A percentile compares a stretch with the other conserved stretches of the same genome.
Evolutionary conservation across 2,888 invertebrate genomes (phyloP).

Genomic region (Dryadula phaetusa): DNA sequence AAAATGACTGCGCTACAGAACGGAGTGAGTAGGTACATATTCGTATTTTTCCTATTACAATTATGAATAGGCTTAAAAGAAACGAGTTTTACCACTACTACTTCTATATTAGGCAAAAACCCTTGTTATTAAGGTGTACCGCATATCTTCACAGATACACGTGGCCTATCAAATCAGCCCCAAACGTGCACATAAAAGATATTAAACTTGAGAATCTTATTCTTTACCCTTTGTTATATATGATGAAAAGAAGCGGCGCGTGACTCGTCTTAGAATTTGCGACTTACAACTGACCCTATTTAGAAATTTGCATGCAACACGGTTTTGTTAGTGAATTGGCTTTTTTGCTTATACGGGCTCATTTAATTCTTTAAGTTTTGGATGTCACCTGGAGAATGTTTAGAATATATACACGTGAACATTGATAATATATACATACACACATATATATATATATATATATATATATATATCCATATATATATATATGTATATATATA

Average conservation of each 20-base stretch:
- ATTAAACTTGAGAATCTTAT: slow-evolving; percentile 26
- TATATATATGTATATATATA: too few species aligned
- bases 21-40: too few species aligned
- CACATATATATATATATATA: too few species aligned
- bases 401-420: neutral
- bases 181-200: slow-evolving; percentile 27
- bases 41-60: neutral
- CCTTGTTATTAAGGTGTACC: neutral
- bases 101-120: neutral
- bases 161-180: slow-evolving; percentile 26
- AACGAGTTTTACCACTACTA: neutral
- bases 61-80: neutral
- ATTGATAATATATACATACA: too few species aligned
- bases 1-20: too few species aligned
- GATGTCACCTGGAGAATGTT: slow-evolving; percentile 24
- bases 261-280: slow-evolving; percentile 45
- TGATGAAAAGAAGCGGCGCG: slow-evolving; percentile 35
- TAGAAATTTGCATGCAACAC: slow-evolving; percentile 56
- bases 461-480: too few species aligned
- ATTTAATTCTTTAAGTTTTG: slow-evolving; percentile 48
- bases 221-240: slow-evolving; percentile 18
- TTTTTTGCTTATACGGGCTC: slow-evolving; percentile 57
- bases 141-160: slow-evolving; percentile 20
- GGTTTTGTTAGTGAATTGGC: slow-evolving; percentile 46
- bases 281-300: slow-evolving; percentile 52